These are phyloP conservation scores for Megaptera novaeangliae DNA, from an alignment of 2,113 vertebrate species.

Conservation along the genomic window DNA sequence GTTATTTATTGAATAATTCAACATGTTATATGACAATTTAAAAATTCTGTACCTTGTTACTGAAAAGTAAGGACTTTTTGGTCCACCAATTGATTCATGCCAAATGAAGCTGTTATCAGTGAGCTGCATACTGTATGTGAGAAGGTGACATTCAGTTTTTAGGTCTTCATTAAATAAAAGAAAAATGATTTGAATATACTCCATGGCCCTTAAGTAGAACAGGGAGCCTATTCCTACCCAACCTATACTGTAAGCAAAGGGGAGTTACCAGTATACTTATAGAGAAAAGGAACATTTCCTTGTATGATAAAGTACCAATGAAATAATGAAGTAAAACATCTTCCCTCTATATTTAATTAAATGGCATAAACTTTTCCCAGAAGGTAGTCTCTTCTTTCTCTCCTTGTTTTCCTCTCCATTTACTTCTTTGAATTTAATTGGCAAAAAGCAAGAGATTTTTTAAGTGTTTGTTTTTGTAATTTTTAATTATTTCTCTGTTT, in stretches of 20 bases:
- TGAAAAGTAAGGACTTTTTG: constrained; percentile 50
- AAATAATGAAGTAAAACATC: neutral
- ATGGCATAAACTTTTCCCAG: neutral
- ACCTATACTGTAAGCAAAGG: neutral
- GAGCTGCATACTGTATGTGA: constrained; percentile 35
- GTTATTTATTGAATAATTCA: constrained; percentile 85
- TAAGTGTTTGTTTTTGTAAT: neutral
- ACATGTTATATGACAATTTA: constrained; percentile 75
- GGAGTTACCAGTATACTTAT: neutral
- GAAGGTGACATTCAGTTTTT: constrained; percentile 63
- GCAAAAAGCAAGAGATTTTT: neutral
- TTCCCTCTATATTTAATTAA: neutral
- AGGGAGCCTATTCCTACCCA: neutral
- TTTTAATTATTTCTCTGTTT: neutral
- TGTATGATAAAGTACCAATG: neutral
- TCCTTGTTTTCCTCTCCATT: neutral
- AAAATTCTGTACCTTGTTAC: constrained; percentile 69
- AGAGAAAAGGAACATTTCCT: neutral
- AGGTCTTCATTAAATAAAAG: constrained; percentile 61
- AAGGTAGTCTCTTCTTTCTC: neutral
- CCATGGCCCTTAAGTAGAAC: neutral
- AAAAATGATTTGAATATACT: neutral
- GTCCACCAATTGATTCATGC: constrained; percentile 51
- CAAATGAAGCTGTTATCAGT: constrained; percentile 52
- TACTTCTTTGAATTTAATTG: neutral